Conservation (phyloP, 2,797 vertebrate genomes). For the Manis javanica region DNA sequence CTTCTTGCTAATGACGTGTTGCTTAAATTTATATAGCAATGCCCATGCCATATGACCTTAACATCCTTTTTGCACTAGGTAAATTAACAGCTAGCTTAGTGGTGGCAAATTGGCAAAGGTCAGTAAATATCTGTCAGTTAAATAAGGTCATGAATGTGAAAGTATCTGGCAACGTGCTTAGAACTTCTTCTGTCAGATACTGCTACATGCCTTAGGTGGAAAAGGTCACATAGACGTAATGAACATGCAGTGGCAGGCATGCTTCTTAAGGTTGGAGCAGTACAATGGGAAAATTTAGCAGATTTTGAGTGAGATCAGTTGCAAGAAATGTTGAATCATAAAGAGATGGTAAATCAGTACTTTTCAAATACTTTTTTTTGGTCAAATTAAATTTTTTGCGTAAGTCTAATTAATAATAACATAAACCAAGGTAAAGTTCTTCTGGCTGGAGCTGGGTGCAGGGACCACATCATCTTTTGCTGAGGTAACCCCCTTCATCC, state of each 20-base stretch:
- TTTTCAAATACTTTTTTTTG: conserved; percentile 14
- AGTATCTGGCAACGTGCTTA: neutral
- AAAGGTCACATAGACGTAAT: neutral
- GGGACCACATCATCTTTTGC: neutral
- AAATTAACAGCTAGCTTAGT: neutral
- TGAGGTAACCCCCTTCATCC: neutral
- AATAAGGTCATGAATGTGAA: neutral
- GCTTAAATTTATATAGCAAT: neutral
- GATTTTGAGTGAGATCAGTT: neutral
- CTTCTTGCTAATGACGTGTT: neutral
- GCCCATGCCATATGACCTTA: neutral
- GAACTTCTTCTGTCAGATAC: neutral
- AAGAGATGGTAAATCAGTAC: neutral
- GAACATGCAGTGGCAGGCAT: neutral
- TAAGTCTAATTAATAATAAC: neutral
- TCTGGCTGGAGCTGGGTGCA: neutral
- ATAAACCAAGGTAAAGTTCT: neutral
- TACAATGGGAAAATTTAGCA: neutral
- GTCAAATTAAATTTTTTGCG: neutral
- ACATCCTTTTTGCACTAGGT: neutral
- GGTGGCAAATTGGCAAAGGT: neutral
- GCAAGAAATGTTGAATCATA: neutral
- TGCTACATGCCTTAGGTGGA: neutral
- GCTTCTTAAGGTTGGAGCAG: neutral
- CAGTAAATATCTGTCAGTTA: neutral